Base-by-base conservation (phyloP, 2,888 invertebrate species). In the Lochmaea crataegi region DNA sequence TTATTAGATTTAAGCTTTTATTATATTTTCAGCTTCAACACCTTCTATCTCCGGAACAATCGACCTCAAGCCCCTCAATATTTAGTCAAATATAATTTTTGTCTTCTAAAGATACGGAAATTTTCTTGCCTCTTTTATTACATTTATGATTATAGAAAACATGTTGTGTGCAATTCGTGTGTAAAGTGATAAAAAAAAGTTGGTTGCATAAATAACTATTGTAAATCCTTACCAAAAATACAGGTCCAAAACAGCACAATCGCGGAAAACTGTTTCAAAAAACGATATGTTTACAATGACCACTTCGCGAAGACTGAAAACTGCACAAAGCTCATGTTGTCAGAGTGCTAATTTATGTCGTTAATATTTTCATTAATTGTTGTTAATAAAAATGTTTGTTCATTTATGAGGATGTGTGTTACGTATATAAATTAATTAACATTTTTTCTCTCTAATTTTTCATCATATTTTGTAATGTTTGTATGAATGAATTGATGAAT, bases 321-420 rank as follows among this genome's bases (percentile, higher is more conserved):
- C 11, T 53, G 42, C 68, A 63, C 51, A 48, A 68, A 51, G 32
- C 22, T 32, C 63, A 9, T 45, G 22, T 51, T 16, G 16, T 9
- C 42, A 38, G 9, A 41, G 51, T 56, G 61, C 63, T 61, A 69
- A 69, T 69, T 69, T 57, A 42, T 56, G 38, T 70, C 42, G 64
- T 70, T 70, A 70, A 70, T 64, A 64, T 56, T 64, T 70, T 70
- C 32, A 57, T 61, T 70, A 70, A 70, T 70, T 70, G 57, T 70
- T 70, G 69, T 70, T 70, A 70, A 70, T 70, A 64, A 64, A 70
- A 70, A 63, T 42, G 69, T 69, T 69, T 57, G 53, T 41, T 64
- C 69, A 57, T 57, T 64, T 64, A 70, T 64, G 42, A 70, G 69
- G 69, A 70, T 70, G 69, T 48, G 26, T 38, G 64, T 45, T 45